A percentile compares a stretch with the other conserved stretches of the same genome.
phyloP scores from a whole-genome alignment of 2,797 vertebrate genomes.

The Lagorchestes hirsutus region DNA sequence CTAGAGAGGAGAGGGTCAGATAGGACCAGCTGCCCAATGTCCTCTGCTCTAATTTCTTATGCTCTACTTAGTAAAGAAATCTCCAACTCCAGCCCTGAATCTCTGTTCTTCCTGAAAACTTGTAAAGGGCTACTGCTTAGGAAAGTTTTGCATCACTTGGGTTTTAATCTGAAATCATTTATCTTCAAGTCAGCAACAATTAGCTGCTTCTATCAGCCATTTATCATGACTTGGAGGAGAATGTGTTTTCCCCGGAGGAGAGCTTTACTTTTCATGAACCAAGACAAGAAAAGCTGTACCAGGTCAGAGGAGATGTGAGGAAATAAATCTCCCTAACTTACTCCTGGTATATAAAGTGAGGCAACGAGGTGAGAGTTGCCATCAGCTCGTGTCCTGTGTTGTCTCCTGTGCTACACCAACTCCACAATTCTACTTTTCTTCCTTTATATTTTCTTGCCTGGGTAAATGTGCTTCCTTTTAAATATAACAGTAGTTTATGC shows the following conservation, averaged over 20 bases:
- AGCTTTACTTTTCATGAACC: conserved; percentile 8
- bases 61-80: conserved; percentile 16
- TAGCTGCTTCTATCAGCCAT: conserved; percentile 58
- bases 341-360: background rate
- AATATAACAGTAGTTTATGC: background rate
- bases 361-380: background rate
- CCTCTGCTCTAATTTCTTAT: conserved; percentile 23
- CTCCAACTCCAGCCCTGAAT: conserved; percentile 20
- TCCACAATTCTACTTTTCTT: background rate
- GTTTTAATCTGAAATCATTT: conserved; percentile 73
- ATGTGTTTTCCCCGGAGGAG: conserved; percentile 28
- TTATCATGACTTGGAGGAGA: conserved; percentile 61
- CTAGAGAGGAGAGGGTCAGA: conserved; percentile 36
- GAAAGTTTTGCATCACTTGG: conserved; percentile 69
- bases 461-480: conserved; percentile 34
- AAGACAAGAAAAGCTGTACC: conserved; percentile 52
- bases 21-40: conserved; percentile 33
- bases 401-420: background rate
- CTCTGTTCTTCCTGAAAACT: conserved; percentile 55
- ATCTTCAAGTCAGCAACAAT: conserved; percentile 70
- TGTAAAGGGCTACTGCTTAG: conserved; percentile 48
- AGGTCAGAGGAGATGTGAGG: conserved; percentile 40
- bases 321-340: conserved; percentile 53
- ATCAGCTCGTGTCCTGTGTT: background rate
- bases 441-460: conserved; percentile 11